Conservation (phyloP, 2,888 invertebrate genomes). For the Chrysotoxum bicinctum region DNA sequence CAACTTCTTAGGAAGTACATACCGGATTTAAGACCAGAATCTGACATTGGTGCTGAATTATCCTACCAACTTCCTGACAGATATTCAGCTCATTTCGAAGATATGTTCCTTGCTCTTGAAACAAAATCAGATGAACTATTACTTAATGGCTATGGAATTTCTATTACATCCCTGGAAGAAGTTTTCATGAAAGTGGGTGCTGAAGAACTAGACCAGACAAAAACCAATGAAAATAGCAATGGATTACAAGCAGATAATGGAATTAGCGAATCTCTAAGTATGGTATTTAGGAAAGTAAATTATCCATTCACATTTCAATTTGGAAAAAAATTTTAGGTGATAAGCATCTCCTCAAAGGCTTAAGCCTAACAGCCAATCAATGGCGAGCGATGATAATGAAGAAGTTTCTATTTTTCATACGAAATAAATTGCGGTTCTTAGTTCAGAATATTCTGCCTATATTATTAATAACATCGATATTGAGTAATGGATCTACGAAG, state of each 20-base stretch:
- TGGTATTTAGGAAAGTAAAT: background rate
- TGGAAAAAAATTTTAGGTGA: constrained; percentile 75
- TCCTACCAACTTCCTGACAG: constrained; percentile 87
- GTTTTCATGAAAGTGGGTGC: constrained; percentile 90
- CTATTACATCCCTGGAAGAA: constrained; percentile 93
- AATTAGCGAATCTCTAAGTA: background rate
- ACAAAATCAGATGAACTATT: constrained; percentile 83
- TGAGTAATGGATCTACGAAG: constrained; percentile 66
- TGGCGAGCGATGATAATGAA: constrained; percentile 87
- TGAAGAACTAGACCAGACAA: constrained; percentile 72
- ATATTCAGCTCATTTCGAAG: constrained; percentile 85
- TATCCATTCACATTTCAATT: background rate
- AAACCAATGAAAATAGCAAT: background rate
- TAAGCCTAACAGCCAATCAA: constrained; percentile 83
- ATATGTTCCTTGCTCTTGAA: constrained; percentile 87
- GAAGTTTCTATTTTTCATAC: constrained; percentile 84
- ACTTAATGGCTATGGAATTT: constrained; percentile 90
- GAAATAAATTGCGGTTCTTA: constrained; percentile 86
- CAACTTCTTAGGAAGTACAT: constrained; percentile 85
- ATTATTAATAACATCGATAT: constrained; percentile 81
- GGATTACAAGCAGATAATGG: background rate
- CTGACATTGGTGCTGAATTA: constrained; percentile 89
- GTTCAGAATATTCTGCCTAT: constrained; percentile 88
- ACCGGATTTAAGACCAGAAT: constrained; percentile 85
- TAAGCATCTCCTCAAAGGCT: constrained; percentile 67